These are phyloP conservation scores for Achatina immaculata DNA, from an alignment of 1,140 invertebrate species.

Conservation along the genomic window DNA sequence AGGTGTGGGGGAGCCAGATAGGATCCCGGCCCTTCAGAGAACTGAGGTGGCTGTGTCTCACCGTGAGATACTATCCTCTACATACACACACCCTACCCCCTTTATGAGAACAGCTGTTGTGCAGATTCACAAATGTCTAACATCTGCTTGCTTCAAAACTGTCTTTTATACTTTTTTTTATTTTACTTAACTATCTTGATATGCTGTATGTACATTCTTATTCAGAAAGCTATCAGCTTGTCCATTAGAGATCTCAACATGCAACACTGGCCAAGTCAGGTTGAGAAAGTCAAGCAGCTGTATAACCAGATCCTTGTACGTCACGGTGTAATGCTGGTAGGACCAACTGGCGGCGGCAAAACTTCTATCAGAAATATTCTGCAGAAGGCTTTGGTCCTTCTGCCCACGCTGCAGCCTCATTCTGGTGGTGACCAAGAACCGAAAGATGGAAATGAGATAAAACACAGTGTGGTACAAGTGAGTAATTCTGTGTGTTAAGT, in stretches of 20 bases:
- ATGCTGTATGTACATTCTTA: too few species aligned
- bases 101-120: too few species aligned
- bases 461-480: constrained; percentile 40
- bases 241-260: constrained; percentile 63
- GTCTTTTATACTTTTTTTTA: too few species aligned
- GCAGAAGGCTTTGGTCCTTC: constrained; percentile 66
- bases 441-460: constrained; percentile 41
- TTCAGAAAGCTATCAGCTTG: constrained; percentile 68
- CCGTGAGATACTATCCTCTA: too few species aligned
- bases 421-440: constrained; percentile 36
- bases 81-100: too few species aligned
- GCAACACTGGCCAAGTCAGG: constrained; percentile 66
- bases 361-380: constrained; percentile 65
- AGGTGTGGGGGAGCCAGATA: too few species aligned
- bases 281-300: constrained; percentile 70
- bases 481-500: constrained; percentile 6
- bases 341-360: constrained; percentile 70
- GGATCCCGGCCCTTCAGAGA: too few species aligned
- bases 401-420: constrained; percentile 61
- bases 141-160: too few species aligned
- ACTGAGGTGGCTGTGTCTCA: too few species aligned
- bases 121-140: too few species aligned
- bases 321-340: constrained; percentile 71
- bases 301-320: constrained; percentile 69
- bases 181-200: too few species aligned